These are phyloP conservation scores for Heliconius erato DNA, from an alignment of 2,888 invertebrate species.

Conservation along the genomic window DNA sequence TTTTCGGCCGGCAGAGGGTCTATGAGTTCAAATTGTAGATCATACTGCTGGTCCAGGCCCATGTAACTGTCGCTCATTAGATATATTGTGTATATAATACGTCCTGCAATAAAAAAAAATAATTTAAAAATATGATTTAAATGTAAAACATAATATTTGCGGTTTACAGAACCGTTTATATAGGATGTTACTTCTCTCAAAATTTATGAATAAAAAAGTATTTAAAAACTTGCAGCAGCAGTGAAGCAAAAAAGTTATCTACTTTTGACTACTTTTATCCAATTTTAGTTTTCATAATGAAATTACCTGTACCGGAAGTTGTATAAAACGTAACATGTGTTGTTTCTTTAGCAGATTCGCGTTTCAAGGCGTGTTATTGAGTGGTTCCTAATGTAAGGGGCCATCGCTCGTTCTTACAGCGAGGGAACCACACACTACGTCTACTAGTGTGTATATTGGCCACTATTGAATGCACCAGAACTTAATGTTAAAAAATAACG, in stretches of 20 bases:
- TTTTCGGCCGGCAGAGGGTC: slow-evolving; percentile 74
- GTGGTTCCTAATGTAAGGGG: slow-evolving; percentile 93
- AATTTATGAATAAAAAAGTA: too few species aligned
- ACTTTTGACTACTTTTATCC: too few species aligned
- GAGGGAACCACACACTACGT: slow-evolving; percentile 84
- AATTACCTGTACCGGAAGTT: too few species aligned
- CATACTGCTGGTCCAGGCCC: slow-evolving; percentile 96
- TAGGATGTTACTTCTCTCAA: too few species aligned
- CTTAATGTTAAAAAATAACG: too few species aligned
- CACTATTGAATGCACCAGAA: slow-evolving; percentile 69
- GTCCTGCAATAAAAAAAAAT: slow-evolving; percentile 83
- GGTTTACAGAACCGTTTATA: too few species aligned
- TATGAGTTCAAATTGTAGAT: slow-evolving; percentile 84
- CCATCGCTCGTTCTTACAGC: slow-evolving; percentile 98
- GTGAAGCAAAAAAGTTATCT: too few species aligned
- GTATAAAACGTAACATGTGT: too few species aligned
- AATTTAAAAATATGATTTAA: neutral
- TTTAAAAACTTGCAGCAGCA: too few species aligned
- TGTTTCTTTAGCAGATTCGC: slow-evolving; percentile 86
- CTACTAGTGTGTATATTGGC: too few species aligned
- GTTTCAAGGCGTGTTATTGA: slow-evolving; percentile 91
- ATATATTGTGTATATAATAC: slow-evolving; percentile 92
- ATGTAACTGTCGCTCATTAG: slow-evolving; percentile 97
- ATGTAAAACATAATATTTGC: too few species aligned
- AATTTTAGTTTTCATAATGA: too few species aligned